Percentiles rank a stretch among this genome's conserved stretches.
Evolutionary conservation across 2,113 vertebrate genomes (phyloP).

Genomic region (Capreolus pygargus): DNA sequence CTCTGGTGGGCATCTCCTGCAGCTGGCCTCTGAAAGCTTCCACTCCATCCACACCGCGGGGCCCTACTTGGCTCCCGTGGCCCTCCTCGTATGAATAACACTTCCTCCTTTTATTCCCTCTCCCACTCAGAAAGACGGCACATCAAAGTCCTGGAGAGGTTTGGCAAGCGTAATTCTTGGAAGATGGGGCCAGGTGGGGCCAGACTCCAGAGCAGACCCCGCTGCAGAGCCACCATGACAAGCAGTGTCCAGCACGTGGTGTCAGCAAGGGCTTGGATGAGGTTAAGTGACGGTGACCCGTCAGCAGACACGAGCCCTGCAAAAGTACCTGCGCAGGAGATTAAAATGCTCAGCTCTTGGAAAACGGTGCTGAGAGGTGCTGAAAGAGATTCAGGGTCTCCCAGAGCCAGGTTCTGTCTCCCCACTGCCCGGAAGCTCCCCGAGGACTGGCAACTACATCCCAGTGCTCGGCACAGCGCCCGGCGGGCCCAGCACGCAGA

Average conservation of each 20-base stretch:
- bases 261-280: background rate
- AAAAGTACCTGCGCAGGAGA: background rate
- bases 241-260: background rate
- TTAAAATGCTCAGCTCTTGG: rapidly evolving
- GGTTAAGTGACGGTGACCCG: background rate
- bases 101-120: background rate
- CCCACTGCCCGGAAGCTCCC: background rate
- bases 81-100: background rate
- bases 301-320: background rate
- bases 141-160: background rate
- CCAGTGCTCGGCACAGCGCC: background rate
- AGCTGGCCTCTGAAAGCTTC: background rate
- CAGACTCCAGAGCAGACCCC: background rate
- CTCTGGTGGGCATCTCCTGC: background rate
- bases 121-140: background rate
- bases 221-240: rapidly evolving
- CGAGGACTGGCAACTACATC: background rate
- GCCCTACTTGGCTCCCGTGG: background rate
- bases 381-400: background rate
- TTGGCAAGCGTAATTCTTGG: background rate
- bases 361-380: background rate
- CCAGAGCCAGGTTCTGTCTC: background rate
- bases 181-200: background rate
- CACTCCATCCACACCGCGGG: rapidly evolving
- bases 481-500: background rate